Conservation (phyloP, 2,888 invertebrate species). For the Panopea generosa region DNA sequence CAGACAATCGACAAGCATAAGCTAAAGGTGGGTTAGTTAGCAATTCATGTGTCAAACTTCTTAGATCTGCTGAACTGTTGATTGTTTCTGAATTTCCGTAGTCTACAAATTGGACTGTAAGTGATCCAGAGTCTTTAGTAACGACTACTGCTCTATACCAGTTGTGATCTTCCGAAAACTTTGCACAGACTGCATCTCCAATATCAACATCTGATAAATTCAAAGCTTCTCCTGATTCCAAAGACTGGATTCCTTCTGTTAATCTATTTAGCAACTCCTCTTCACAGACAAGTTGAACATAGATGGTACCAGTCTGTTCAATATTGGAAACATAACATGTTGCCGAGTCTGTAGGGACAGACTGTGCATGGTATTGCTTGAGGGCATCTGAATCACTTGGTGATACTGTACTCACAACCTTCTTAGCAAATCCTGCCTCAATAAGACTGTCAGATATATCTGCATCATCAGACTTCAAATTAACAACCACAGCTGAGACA, state of each 20-base stretch:
- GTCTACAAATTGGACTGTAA: conserved; percentile 76
- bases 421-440: conserved; percentile 28
- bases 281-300: conserved; percentile 66
- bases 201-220: conserved; percentile 42
- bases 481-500: conserved; percentile 49
- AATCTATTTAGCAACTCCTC: conserved; percentile 58
- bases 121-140: conserved; percentile 83
- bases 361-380: conserved; percentile 39
- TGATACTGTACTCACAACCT: neutral
- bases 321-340: conserved; percentile 67
- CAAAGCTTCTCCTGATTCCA: conserved; percentile 37
- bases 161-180: conserved; percentile 88
- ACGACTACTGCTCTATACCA: conserved; percentile 90
- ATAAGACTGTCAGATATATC: conserved; percentile 47
- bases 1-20: conserved; percentile 64
- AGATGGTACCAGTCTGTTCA: conserved; percentile 67
- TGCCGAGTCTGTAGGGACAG: conserved; percentile 40
- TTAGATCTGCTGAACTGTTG: conserved; percentile 59
- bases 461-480: conserved; percentile 49
- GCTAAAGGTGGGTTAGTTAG: conserved; percentile 60
- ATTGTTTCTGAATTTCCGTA: conserved; percentile 80
- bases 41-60: conserved; percentile 55
- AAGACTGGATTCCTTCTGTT: conserved; percentile 60
- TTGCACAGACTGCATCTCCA: conserved; percentile 83
- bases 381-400: conserved; percentile 6